Conservation (phyloP, 1,140 invertebrate genomes). For the Drosophila parabipectinata region DNA sequence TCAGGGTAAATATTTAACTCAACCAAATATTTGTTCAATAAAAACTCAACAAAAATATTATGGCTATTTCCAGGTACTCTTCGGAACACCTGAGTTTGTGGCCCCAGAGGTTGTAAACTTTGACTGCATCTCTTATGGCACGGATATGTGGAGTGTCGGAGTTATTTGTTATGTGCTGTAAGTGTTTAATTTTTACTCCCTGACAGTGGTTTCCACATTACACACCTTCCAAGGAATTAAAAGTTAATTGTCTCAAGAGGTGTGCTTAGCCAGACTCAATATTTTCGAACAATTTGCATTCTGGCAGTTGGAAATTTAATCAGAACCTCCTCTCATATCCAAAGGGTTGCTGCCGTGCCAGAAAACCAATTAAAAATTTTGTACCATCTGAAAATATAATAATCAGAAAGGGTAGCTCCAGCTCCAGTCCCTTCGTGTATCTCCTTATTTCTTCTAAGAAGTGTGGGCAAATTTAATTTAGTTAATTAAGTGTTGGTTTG, state of each 20-base stretch:
- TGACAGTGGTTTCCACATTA: neutral
- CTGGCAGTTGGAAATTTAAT: constrained; percentile 53
- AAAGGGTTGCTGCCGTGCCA: constrained; percentile 17
- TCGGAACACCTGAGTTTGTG: constrained; percentile 99
- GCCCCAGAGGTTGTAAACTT: constrained; percentile 99
- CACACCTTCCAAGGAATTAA: neutral
- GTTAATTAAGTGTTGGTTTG: constrained; percentile 71
- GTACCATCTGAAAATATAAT: constrained; percentile 61
- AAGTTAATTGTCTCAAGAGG: neutral
- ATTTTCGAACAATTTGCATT: constrained; percentile 32
- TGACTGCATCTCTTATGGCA: constrained; percentile 96
- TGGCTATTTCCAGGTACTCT: constrained; percentile 89
- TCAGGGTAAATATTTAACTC: constrained; percentile 85
- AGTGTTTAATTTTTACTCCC: constrained; percentile 85
- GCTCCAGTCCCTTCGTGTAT: neutral
- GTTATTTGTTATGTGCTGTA: constrained; percentile 99
- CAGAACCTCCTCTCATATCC: constrained; percentile 31
- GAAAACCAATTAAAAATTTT: constrained; percentile 71
- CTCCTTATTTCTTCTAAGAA: constrained; percentile 5
- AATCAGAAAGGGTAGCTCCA: constrained; percentile 50
- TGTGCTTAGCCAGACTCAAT: constrained; percentile 2
- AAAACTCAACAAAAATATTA: neutral
- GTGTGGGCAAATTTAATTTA: constrained; percentile 72
- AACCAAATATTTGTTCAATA: neutral
- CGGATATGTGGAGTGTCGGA: constrained; percentile 99